Evolutionary conservation across 2,113 vertebrate species (phyloP).

Genomic region (Phoxinus phoxinus): DNA sequence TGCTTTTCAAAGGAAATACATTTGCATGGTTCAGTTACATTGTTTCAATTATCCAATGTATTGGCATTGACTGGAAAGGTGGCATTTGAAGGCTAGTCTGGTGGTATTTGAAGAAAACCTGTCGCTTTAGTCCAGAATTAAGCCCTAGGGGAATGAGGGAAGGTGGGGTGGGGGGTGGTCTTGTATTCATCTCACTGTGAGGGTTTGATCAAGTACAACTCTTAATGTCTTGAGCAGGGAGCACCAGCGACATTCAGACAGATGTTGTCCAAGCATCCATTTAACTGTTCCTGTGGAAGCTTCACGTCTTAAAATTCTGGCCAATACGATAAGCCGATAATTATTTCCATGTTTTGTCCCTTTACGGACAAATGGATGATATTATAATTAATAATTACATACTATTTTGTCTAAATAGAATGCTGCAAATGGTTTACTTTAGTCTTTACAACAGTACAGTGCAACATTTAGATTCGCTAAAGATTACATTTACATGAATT

Average conservation of each 20-base stretch:
- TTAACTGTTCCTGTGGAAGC: neutral
- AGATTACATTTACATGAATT: neutral
- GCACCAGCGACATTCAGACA: neutral
- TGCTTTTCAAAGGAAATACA: neutral
- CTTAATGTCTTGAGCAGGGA: neutral
- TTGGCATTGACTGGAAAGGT: conserved; percentile 3
- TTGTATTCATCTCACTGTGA: conserved; percentile 10
- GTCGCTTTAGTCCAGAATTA: conserved; percentile 3
- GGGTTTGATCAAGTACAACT: neutral
- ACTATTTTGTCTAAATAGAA: neutral
- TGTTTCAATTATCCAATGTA: neutral
- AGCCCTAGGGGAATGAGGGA: conserved; percentile 4
- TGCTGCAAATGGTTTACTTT: neutral
- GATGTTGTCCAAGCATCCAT: neutral
- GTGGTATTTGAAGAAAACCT: conserved; percentile 1
- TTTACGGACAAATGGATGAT: neutral
- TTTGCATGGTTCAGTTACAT: neutral
- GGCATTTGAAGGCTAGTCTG: conserved; percentile 22
- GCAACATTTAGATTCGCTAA: neutral
- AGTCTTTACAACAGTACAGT: neutral
- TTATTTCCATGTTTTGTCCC: neutral
- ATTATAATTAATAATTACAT: neutral
- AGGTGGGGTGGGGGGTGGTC: conserved; percentile 5
- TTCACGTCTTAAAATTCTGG: neutral
- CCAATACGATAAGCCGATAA: neutral